Percentiles rank a stretch among this genome's conserved stretches.
Evolutionary conservation across 2,888 invertebrate species (phyloP).

Genomic region (Epinotia bilunana): DNA sequence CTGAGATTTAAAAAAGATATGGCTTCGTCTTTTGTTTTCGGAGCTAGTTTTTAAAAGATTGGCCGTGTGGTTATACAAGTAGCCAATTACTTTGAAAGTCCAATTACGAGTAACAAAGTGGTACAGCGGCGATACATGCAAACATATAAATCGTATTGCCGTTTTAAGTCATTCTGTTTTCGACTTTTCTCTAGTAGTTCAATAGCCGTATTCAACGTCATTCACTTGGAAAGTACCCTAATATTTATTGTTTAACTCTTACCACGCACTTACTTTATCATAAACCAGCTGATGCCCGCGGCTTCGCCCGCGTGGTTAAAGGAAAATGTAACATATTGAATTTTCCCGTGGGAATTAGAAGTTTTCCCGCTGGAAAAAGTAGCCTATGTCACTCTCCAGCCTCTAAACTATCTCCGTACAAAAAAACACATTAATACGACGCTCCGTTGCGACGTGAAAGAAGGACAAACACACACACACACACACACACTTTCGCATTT

Average conservation of each 20-base stretch:
- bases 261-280: background rate
- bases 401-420: no score
- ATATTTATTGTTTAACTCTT: background rate
- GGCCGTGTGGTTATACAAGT: slow-evolving; percentile 34
- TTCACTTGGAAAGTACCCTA: background rate
- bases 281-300: no score
- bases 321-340: no score
- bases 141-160: background rate
- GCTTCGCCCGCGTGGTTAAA: no score
- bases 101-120: slow-evolving; percentile 27
- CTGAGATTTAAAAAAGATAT: slow-evolving; percentile 38
- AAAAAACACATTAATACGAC: no score
- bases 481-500: no score
- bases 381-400: no score
- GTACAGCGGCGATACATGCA: background rate
- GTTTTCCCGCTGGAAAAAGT: no score
- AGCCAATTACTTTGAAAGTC: slow-evolving; percentile 36
- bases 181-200: background rate
- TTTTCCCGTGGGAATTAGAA: no score
- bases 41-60: slow-evolving; percentile 34
- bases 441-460: no score
- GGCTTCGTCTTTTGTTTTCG: slow-evolving; percentile 14
- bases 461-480: no score
- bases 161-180: slow-evolving; percentile 1
- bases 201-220: background rate